Conservation (phyloP, 2,888 invertebrate species). For the Rugalucina vietnamica region DNA sequence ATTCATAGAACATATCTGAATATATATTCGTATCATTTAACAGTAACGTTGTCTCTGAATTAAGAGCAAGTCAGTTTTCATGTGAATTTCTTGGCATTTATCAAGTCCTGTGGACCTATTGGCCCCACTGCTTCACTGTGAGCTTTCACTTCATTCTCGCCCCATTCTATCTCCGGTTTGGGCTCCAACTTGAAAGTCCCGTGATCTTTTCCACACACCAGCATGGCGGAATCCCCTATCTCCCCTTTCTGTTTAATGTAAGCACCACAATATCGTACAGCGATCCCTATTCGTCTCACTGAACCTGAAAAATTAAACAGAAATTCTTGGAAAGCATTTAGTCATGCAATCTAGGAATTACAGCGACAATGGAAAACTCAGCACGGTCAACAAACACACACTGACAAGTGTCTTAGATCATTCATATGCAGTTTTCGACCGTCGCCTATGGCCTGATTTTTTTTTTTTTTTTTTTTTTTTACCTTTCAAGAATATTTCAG, state of each 20-base stretch:
- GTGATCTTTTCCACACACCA: slow-evolving; percentile 55
- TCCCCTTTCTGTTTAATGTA: slow-evolving; percentile 59
- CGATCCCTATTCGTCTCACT: slow-evolving; percentile 57
- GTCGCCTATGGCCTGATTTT: no score
- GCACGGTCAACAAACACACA: no score
- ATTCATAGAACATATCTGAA: no score
- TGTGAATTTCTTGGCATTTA: slow-evolving; percentile 35
- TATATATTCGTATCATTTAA: no score
- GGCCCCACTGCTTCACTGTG: slow-evolving; percentile 55
- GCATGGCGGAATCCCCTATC: slow-evolving; percentile 57
- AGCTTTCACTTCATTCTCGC: slow-evolving; percentile 48
- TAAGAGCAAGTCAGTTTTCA: no score
- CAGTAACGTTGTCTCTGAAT: no score
- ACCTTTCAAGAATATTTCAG: no score
- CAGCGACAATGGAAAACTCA: no score
- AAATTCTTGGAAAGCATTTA: background rate
- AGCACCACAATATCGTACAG: slow-evolving; percentile 62
- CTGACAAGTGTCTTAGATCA: no score
- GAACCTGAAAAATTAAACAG: slow-evolving; percentile 34
- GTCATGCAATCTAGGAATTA: background rate
- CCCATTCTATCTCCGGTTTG: slow-evolving; percentile 44
- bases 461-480: no score
- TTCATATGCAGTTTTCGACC: no score
- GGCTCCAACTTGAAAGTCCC: slow-evolving; percentile 57
- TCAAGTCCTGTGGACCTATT: slow-evolving; percentile 56